Evolutionary conservation across 1,140 invertebrate species (phyloP), one percentile per base, ranked within the genome.

Genomic region (Saccostrea echinata): DNA sequence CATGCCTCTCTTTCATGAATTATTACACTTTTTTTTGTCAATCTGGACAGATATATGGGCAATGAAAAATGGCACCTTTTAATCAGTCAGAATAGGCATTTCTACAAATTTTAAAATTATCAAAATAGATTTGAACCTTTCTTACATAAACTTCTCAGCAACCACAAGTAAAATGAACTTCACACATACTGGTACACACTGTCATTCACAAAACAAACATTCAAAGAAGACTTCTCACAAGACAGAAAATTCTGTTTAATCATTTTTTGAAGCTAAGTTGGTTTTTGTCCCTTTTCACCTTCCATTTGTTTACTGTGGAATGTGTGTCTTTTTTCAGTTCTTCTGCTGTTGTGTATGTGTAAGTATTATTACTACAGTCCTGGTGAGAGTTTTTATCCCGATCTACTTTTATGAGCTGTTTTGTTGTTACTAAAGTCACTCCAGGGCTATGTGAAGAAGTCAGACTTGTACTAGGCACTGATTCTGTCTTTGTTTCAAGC

Each of bases 331-430:
- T 51, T 51, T 83, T 83, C 24, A 83, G 43, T 12, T 83, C 81
- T 24, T 84, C 83, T 55, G 24, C 43, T 18, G 83, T 57, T 13
- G 83, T 84, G 18, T 55, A 57, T 9, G 83, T 84, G 4, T 84
- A 84, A 6, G 52, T 84, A 84, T 84, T 84, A 30, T 61, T 24
- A 6, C 52, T 27, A n/a, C 24, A 2, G 30, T 61, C 53, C 8
- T 8, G 43, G n/a, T 53, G 52, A 57, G 52, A 30, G 16, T 55
- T 61, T 27, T 57, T 33, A n/a, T 61, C 52, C 27, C 83, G 51
- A 24, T 84, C 83, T 21, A 84, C 83, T 61, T 84, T 84, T 11
- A 84, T 84, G 11, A 84, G 43, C 30, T 84, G 52, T 33, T 53
- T 53, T 12, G 52, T 57, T 30, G 27, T 27, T 8, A 43, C 43